Evolutionary conservation across 2,888 invertebrate genomes (phyloP), one percentile per base, ranked within the genome.

Genomic region (Suillia variegata): DNA sequence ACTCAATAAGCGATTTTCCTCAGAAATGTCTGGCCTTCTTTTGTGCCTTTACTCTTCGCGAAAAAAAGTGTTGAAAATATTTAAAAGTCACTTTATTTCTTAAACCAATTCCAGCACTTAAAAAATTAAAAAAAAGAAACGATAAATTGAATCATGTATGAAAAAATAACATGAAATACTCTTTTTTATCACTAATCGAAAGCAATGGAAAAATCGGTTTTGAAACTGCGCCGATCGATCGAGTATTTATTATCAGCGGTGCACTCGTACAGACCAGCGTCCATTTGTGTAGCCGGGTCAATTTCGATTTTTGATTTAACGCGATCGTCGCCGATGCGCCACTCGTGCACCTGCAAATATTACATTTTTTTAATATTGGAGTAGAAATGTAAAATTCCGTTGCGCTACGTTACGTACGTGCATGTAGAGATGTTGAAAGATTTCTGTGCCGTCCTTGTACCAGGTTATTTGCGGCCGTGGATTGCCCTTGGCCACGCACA

Each of bases 281-380:
- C 95, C 94, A 94, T 95, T 84, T 96, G 95, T 2, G 95, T 94
- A 0, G 95, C 95, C 10, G 96, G 96, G 80, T 96, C 95, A 52
- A 96, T 96, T 84, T 96, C 96, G 73, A 96, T 87, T 84, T 96
- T 96, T 22, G 94, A 94, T 81, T 95, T 95, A 38, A 95, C 90
- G 70, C 86, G 88, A 75, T 93, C 93, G 1, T 88, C 87, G 8
- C 89, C 92, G 65, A 92, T 88, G 68, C 89, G 87, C 94, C 94
- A 95, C 81, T 94, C 94, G 81, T 95, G 94, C 42, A 94, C 89
- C 93, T 94, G 1, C 2, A 15, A 48, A 20, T 24, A 24, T 0
- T 8, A 22, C 38, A 26, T 2, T 1, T 50, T 15, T 12, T 24
- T 50, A 13, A 54, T 42, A n/a, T 12, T 13, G 42, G 38, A 38